A percentile compares a stretch with the other conserved stretches of the same genome.
phyloP scores from a whole-genome alignment of 2,888 invertebrate species.

The Acleris emargana region DNA sequence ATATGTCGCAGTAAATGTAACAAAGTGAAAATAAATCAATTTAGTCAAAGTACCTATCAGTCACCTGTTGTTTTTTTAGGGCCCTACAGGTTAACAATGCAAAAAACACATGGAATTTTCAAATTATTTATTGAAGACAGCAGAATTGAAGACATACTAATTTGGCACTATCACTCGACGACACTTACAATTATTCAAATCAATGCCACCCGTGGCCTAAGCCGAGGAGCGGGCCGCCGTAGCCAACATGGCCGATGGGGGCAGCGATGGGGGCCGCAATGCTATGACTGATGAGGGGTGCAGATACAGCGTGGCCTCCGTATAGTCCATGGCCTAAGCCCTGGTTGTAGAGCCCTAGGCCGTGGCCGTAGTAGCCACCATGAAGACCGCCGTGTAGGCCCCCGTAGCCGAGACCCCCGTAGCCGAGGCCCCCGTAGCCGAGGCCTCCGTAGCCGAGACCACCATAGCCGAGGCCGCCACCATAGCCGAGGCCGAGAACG shows the following conservation, averaged over 20 bases:
- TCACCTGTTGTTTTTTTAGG: too few species aligned
- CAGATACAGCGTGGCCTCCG: constrained; percentile 45
- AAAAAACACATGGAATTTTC: constrained; percentile 1
- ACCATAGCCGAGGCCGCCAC: constrained; percentile 33
- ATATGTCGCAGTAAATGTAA: too few species aligned
- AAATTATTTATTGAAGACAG: constrained; percentile 34
- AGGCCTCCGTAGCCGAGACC: constrained; percentile 17
- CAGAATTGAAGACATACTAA: constrained; percentile 21
- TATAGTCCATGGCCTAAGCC: constrained; percentile 43
- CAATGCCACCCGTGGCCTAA: constrained; percentile 69
- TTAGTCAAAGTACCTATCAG: too few species aligned
- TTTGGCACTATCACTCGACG: constrained; percentile 37
- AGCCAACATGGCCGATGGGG: constrained; percentile 46
- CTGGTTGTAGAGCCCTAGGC: constrained; percentile 48
- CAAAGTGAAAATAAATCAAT: too few species aligned
- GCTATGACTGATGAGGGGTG: constrained; percentile 23
- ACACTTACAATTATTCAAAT: constrained; percentile 13
- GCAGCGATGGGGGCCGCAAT: constrained; percentile 37
- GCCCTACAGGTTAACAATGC: neutral
- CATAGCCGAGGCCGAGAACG: constrained; percentile 75
- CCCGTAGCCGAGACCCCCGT: constrained; percentile 47
- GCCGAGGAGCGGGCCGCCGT: constrained; percentile 46
- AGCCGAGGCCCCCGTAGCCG: constrained; percentile 41
- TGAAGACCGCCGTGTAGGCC: constrained; percentile 48
- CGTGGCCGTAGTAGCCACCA: constrained; percentile 43